Evolutionary conservation across 2,113 vertebrate genomes (phyloP), one percentile per base, ranked within the genome.

Genomic region (Oncorhynchus tshawytscha): DNA sequence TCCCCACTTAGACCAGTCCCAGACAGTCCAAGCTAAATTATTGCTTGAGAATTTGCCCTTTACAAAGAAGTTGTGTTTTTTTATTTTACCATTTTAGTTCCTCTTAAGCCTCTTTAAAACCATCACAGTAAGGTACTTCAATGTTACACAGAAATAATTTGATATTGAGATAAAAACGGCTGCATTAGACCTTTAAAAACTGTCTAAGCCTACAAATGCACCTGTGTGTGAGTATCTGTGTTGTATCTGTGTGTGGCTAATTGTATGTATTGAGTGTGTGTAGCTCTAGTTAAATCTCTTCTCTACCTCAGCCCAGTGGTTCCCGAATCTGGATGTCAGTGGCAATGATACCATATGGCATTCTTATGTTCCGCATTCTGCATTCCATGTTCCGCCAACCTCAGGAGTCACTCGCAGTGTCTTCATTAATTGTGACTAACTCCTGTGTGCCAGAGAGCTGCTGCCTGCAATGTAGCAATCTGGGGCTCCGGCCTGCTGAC

Each of bases 371-470:
- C 80, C 76, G 79, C 82, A 51, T 65, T 86, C 87, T 74, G 75
- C 78, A 9, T 76, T 83, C 77, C 79, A 86, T 81, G 85, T 70
- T 71, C 67, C 27, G 78, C 86, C 86, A 89, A 88, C 74, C 82
- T 66, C 57, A 87, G 75, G 79, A 87, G 78, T 74, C 83, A 85
- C 87, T 54, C 83, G 71, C 87, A 84, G 85, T 86, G 81, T 91
- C 86, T 89, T 87, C 91, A 91, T 90, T 89, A 90, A 90, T 90
- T 87, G 87, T 72, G 77, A 70, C 89, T 90, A 86, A 89, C 87
- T 86, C 89, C 85, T 73, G 78, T 78, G 85, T 84, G 76, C 84
- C 73, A 70, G 71, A 67, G 79, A 85, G 67, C 65, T 67, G 24
- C n/a, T 11, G 60, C n/a, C 60, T 9, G 22, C 4, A 54, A 54